Base-by-base conservation (phyloP, 2,797 vertebrate species). In the Odontamblyopus lacepedii region DNA sequence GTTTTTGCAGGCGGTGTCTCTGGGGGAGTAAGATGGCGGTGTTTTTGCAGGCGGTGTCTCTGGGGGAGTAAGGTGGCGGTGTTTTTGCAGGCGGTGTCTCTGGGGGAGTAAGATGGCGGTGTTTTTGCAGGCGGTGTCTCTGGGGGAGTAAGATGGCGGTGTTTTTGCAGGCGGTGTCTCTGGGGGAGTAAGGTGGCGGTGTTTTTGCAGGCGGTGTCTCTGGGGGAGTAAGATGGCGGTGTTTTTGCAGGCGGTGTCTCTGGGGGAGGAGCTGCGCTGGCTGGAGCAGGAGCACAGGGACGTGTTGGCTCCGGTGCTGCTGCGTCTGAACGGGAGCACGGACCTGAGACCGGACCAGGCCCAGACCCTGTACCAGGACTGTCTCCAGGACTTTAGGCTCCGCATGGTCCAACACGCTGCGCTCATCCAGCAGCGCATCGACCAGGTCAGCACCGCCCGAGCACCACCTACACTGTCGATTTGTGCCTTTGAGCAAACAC, bases 251-350 rank as follows among this genome's bases (percentile, higher is more conserved):
- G 0, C 0, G 19, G 18, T 44, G 70, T 38, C 23, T 3, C 6
- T 62, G 82, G 81, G 68, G 0, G 80, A 83, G 72, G 84, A 92
- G 70, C 30, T 74, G 32, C 18, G 1, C n/a, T 70, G 70, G 79
- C 67, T 78, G 53, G 64, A 80, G 77, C 74, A 86, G 76, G 76
- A 71, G 63, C 59, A 86, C 71, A 32, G 44, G 5, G 89, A 91
- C 69, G 3, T 78, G 59, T 76, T 89, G 74, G 78, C 83, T 19
- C 78, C 74, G 0, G 1, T 84, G 15, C 73, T 86, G 18, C 59
- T 73, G 65, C 60, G 12, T 1, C 71, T 84, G 12, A 26, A 59
- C 26, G 19, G 65, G 59, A 0, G 48, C 0, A 38, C 72, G 5
- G 32, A 29, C 12, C 64, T 87, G 71, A 83, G 13, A 0, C 5